A percentile compares a stretch with the other conserved stretches of the same genome.
Conservation (phyloP, 1,140 invertebrate genomes). For the Samia ricini region DNA sequence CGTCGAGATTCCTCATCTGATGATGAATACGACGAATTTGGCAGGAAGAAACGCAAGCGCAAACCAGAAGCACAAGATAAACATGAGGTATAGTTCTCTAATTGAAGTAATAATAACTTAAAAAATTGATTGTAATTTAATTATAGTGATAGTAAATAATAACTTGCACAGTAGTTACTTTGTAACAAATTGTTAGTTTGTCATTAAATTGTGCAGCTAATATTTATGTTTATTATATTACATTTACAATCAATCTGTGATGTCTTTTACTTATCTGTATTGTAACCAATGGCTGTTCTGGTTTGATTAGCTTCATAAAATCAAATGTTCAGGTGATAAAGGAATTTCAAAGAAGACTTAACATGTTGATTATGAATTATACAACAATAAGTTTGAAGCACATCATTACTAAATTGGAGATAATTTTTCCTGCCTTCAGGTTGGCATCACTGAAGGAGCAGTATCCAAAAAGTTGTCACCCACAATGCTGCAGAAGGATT, state of each 20-base stretch:
- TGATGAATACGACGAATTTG: constrained; percentile 98
- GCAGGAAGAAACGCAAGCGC: constrained; percentile 86
- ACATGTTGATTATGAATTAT: constrained; percentile 49
- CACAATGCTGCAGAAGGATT: constrained; percentile 62
- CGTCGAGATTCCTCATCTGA: constrained; percentile 90
- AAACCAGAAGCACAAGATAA: constrained; percentile 47
- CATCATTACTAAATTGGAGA: constrained; percentile 76
- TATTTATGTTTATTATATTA: not conserved
- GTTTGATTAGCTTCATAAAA: not conserved
- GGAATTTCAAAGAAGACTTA: constrained; percentile 71
- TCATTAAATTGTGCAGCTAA: constrained; percentile 25
- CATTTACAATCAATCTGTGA: too few relatives aligned
- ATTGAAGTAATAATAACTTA: constrained; percentile 12
- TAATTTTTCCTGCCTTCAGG: constrained; percentile 77
- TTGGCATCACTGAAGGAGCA: constrained; percentile 76
- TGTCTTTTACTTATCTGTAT: not conserved
- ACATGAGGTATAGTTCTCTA: not conserved
- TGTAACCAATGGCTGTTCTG: constrained; percentile 3
- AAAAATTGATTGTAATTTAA: constrained; percentile 4
- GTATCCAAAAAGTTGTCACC: constrained; percentile 69
- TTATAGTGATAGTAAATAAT: too few relatives aligned
- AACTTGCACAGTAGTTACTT: too few relatives aligned
- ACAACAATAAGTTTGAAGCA: constrained; percentile 66
- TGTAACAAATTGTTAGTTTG: not conserved
- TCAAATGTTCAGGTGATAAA: constrained; percentile 47